Evolutionary conservation across 2,797 vertebrate species (phyloP), one percentile per base, ranked within the genome.

Genomic region (Thripadectes ignobilis): DNA sequence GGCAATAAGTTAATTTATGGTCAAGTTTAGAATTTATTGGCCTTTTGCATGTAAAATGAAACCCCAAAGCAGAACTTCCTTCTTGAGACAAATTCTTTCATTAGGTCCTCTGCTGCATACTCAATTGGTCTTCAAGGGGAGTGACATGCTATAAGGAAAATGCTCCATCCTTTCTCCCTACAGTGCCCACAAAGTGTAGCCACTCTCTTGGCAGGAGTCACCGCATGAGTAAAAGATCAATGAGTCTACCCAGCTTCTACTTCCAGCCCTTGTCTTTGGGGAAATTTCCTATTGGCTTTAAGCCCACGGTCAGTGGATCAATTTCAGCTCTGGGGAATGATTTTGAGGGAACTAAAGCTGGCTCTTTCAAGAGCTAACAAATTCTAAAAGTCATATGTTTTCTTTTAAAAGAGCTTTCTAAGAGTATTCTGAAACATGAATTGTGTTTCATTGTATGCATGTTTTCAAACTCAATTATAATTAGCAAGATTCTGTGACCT

Each of bases 141-240:
- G 22, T 30, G 24, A 41, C 2, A 4, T 38, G 51, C 2, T 82
- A 5, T 51, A 39, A n/a, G 19, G 3, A 63, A 65, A 91, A n/a
- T 36, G 39, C 26, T 41, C 32, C 12, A 11, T 68, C 11, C 32
- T 80, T 80, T 69, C 32, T 62, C 14, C 9, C 5, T 3, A 1
- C 3, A 21, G 7, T 2, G 2, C 18, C 43, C 41, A 30, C 1
- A 3, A n/a, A 32, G 45, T 30, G 48, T 7, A 68, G n/a, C 19
- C 45, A 23, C 39, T 63, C 6, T 3, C 14, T 41, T 2, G 3
- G 30, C 41, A 79, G 68, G 65, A 63, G 38, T 24, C 32, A 22
- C 41, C 10, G 24, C 19, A 27, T 34, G 20, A 58, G 67, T 38
- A 30, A 51, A 74, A 61, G 48, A 57, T 18, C 8, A 9, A 27